Conservation (phyloP, 35 echinoderm and acorn worm genomes). For the Chiridota heheva region DNA sequence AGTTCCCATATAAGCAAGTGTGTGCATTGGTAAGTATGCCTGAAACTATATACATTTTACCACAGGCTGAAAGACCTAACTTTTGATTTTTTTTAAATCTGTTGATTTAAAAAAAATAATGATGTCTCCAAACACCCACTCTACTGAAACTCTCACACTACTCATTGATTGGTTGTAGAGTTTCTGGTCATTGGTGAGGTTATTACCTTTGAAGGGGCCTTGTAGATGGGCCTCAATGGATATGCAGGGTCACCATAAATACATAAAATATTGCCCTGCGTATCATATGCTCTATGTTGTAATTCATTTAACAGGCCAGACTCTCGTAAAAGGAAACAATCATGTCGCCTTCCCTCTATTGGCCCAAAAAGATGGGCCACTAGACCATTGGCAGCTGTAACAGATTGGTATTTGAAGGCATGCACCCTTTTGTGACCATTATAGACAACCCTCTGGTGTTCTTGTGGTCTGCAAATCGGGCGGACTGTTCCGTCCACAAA, state of each 20-base stretch:
- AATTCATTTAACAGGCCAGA: constrained; percentile 22
- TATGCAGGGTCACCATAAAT: constrained; percentile 76
- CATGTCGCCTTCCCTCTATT: constrained; percentile 61
- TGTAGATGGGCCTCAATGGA: constrained; percentile 39
- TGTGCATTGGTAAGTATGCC: constrained; percentile 54
- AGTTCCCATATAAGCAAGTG: no score
- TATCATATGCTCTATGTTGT: not conserved
- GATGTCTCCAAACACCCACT: constrained; percentile 67
- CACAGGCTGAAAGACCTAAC: constrained; percentile 43
- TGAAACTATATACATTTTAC: constrained; percentile 47
- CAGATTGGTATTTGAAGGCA: constrained; percentile 49
- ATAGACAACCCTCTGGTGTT: constrained; percentile 22
- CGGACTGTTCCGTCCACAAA: constrained; percentile 58
- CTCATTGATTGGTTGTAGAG: constrained; percentile 52
- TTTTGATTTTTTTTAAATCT: constrained; percentile 71
- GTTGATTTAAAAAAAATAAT: constrained; percentile 32
- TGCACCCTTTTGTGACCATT: constrained; percentile 56
- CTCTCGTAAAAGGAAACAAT: constrained; percentile 21
- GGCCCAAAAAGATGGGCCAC: constrained; percentile 59
- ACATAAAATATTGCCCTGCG: constrained; percentile 10
- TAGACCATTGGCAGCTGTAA: constrained; percentile 35
- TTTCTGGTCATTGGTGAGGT: constrained; percentile 41
- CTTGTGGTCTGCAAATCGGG: constrained; percentile 33
- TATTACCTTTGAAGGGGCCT: constrained; percentile 20
- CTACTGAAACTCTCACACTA: constrained; percentile 30